Base-by-base conservation (phyloP, 2,113 vertebrate genomes). In the Aix galericulata region DNA sequence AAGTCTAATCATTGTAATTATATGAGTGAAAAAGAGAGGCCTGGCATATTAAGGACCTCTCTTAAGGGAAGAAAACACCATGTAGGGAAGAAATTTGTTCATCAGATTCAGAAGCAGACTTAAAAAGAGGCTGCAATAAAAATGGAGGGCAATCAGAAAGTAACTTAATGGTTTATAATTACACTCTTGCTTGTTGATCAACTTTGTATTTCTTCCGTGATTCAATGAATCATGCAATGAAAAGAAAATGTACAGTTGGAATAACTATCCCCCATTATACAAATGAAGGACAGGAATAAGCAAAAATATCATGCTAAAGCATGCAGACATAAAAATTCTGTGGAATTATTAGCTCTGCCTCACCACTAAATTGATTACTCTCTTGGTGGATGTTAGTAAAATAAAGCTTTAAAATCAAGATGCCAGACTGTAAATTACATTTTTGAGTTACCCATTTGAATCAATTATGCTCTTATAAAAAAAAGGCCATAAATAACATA, bases 361-460 rank as follows among this genome's bases (percentile, higher is more conserved):
- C 90, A 91, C 82, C 92, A 97, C 91, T 93, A 95, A 97, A 97
- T 93, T 97, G 95, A 97, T 98, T 97, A 87, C 48, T 95, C 94
- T 97, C 96, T 92, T 94, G 96, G 95, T 97, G 85, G 76, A 96
- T 95, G 91, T 96, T 97, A 95, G 73, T 95, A 97, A 97, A 97
- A 94, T 89, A 94, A 96, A 95, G 73, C 94, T 97, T 98, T 98
- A 93, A 98, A 97, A 96, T 81, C 68, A 95, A 97, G 96, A 97
- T 97, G 94, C 91, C 89, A 96, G 95, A 96, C 82, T 94, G 69
- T 97, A 98, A 98, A 98, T 97, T 97, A 97, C 94, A 90, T 97
- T 97, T 97, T 88, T 96, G 94, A 93, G 92, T 90, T 95, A 94
- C 67, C 40, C 82, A 83, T 93, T 94, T 94, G 76, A 98, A 98